Percentiles rank a stretch among this genome's conserved stretches.
Conservation (phyloP, 2,888 invertebrate species). For the Rhyacophila evoluta region DNA sequence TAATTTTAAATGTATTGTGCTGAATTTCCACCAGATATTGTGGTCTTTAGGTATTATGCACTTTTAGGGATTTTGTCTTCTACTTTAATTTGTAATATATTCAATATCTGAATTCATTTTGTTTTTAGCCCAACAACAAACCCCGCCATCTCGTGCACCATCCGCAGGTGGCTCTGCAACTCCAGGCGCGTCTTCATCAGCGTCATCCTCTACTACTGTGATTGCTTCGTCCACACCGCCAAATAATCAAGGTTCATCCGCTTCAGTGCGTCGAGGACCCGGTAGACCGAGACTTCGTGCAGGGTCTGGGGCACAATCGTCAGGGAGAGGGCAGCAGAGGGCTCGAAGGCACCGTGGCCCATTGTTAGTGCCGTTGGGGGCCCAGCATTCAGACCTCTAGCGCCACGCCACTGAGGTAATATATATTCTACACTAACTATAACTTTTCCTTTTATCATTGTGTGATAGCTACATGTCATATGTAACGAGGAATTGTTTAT, state of each 20-base stretch:
- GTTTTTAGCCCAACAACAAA: conserved; percentile 1
- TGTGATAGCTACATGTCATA: too few relatives aligned
- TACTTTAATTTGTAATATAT: too few relatives aligned
- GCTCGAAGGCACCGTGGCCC: conserved; percentile 61
- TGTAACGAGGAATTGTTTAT: too few relatives aligned
- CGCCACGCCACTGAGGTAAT: conserved; percentile 7
- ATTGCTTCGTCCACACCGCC: background rate
- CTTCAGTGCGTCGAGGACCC: conserved; percentile 58
- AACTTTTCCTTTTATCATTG: too few relatives aligned
- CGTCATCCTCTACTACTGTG: background rate
- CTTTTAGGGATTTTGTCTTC: too few relatives aligned
- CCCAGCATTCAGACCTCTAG: conserved; percentile 11
- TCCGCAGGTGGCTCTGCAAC: conserved; percentile 35
- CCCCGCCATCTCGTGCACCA: background rate
- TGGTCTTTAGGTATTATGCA: too few relatives aligned
- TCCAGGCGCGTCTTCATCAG: conserved; percentile 32
- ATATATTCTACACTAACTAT: too few relatives aligned
- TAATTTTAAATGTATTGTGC: too few relatives aligned
- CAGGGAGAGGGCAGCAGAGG: conserved; percentile 47
- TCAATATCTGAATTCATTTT: background rate
- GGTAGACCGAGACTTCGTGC: conserved; percentile 60
- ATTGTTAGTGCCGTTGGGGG: conserved; percentile 68
- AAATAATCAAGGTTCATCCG: conserved; percentile 55
- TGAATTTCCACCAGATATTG: too few relatives aligned
- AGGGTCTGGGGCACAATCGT: conserved; percentile 56